Evolutionary conservation across 2,888 invertebrate genomes (phyloP).

Genomic region (Syrista parreyssii): DNA sequence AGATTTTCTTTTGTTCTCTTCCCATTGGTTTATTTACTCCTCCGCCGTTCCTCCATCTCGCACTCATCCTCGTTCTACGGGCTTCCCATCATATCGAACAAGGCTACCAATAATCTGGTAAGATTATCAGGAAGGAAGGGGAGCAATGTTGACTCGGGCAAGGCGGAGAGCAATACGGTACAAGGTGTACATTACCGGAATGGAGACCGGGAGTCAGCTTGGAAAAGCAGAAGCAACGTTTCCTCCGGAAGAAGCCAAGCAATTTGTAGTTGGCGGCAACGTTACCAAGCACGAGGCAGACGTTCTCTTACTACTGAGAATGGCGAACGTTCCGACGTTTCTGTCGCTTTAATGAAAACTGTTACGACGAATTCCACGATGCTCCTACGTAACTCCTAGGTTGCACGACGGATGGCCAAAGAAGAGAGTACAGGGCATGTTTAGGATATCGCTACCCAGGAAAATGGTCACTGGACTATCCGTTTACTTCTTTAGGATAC

Average conservation of each 20-base stretch:
- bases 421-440: neutral
- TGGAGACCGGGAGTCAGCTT: neutral
- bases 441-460: no score
- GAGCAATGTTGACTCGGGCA: neutral
- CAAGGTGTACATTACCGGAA: conserved; percentile 1
- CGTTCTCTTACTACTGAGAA: no score
- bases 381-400: neutral
- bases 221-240: neutral
- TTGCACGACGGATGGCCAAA: neutral
- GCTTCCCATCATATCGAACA: no score
- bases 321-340: neutral
- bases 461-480: no score
- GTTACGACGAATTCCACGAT: conserved; percentile 1
- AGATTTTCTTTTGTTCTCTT: no score
- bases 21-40: no score
- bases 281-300: neutral
- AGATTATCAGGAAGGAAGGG: no score
- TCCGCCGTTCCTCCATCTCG: no score
- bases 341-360: neutral
- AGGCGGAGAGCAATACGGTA: neutral
- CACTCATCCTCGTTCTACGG: no score
- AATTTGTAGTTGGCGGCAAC: conserved; percentile 2
- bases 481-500: no score
- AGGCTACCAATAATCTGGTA: no score
- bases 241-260: conserved; percentile 1